These are phyloP conservation scores for Catocala sponsa DNA, from an alignment of 2,888 invertebrate species.

Conservation along the genomic window DNA sequence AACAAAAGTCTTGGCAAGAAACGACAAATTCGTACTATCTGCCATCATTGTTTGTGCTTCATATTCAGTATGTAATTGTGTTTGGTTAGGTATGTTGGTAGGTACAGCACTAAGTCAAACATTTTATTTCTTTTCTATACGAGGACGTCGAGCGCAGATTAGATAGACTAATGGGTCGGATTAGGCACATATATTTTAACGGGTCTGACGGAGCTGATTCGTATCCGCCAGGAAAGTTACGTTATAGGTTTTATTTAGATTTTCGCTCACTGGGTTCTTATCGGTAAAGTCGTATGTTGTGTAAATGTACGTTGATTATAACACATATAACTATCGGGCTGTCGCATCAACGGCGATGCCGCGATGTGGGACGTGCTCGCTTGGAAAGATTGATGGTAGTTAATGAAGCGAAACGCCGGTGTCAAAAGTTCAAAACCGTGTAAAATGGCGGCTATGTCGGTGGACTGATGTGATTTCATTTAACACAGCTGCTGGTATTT, in stretches of 20 bases:
- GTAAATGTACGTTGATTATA: conserved; percentile 40
- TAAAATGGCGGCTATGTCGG: conserved; percentile 44
- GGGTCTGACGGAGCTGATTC: conserved; percentile 9
- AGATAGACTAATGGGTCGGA: conserved; percentile 14
- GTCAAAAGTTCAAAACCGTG: conserved; percentile 63
- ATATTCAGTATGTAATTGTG: no score
- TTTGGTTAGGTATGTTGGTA: conserved; percentile 2
- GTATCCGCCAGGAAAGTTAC: conserved; percentile 8
- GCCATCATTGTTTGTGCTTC: no score
- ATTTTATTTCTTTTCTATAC: conserved; percentile 18
- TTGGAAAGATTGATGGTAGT: conserved; percentile 62
- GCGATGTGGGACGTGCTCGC: conserved; percentile 36
- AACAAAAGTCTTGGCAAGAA: no score
- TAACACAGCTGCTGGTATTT: conserved; percentile 9
- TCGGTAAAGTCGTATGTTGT: conserved; percentile 32
- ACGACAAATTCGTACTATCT: no score
- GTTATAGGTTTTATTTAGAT: conserved; percentile 16
- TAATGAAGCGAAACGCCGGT: conserved; percentile 60
- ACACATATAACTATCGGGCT: conserved; percentile 47
- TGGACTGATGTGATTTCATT: conserved; percentile 7
- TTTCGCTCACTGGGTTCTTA: conserved; percentile 33
- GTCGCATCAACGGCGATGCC: conserved; percentile 35
- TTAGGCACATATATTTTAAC: conserved; percentile 8
- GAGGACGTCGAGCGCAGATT: conserved; percentile 18
- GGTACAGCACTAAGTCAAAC: conserved; percentile 6